phyloP scores from a whole-genome alignment of 2,888 invertebrate genomes.

The Unio delphinus region DNA sequence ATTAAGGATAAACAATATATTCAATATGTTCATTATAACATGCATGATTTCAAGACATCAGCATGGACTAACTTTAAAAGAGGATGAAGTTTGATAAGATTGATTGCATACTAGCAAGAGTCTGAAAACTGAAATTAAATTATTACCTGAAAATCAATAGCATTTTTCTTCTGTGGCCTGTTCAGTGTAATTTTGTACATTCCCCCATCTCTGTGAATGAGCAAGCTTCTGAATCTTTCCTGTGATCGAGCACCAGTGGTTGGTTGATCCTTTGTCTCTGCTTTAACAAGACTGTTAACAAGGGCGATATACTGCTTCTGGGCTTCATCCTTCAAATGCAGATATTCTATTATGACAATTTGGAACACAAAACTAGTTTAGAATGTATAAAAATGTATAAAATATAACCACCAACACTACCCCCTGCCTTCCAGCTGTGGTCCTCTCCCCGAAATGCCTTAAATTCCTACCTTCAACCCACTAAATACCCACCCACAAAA shows the following conservation, averaged over 20 bases:
- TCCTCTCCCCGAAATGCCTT: no score
- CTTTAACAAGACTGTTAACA: conserved; percentile 70
- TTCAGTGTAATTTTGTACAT: conserved; percentile 75
- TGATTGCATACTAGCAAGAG: neutral
- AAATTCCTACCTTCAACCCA: no score
- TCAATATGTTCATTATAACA: no score
- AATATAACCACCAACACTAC: neutral
- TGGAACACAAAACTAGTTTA: neutral
- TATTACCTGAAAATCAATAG: conserved; percentile 76
- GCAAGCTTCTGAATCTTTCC: conserved; percentile 56
- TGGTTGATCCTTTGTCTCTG: conserved; percentile 35
- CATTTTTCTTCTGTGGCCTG: conserved; percentile 86
- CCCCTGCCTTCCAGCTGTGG: no score
- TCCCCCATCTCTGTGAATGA: conserved; percentile 48
- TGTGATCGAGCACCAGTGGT: conserved; percentile 17
- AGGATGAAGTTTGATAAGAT: neutral
- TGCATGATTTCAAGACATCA: neutral
- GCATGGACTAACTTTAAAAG: no score
- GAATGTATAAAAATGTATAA: neutral
- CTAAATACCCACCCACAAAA: no score
- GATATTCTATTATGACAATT: conserved; percentile 4
- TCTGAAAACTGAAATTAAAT: neutral
- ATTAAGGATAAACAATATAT: no score
- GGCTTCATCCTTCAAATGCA: conserved; percentile 73
- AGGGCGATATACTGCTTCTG: conserved; percentile 73